Base-by-base conservation (phyloP, 1,140 invertebrate genomes). In the Papilio aristodemus region DNA sequence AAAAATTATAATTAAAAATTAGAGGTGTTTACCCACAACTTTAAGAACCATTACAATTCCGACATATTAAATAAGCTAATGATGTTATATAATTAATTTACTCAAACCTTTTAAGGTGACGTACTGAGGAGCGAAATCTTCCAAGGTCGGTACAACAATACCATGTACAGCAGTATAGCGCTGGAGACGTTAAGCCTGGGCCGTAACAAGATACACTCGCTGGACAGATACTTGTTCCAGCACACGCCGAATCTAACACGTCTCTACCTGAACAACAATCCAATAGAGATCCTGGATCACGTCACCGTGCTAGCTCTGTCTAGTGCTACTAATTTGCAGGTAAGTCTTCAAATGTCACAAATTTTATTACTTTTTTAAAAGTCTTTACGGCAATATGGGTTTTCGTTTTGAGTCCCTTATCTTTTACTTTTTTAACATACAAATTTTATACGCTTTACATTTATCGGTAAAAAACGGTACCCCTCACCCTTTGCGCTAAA, bases 171-270 rank as follows among this genome's bases (percentile, higher is more conserved):
- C 71, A 94, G 94, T 13, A 92, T 97, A 50, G 86, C 92, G 1
- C 76, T 97, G 63, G 92, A 91, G 72, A 89, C 93, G 10, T 84
- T 97, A 27, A 94, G 95, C 82, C 86, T 97, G 3, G 93, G 93
- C 13, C 81, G 93, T 72, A 96, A 97, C 83, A 75, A 91, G 68
- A 93, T 97, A 25, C 93, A 95, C 67, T 94, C 93, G 1, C 84
- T 97, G 46, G 92, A 95, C 81, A 90, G 92, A 58, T 93, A 94
- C 63, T 68, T 95, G 27, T 97, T 97, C 81, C 93, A 95, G 79
- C 94, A 96, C 79, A 93, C 95, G 32, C 92, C 92, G 0, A 92
- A 93, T 60, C 79, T 97, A 54, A 93, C 93, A 68, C 89, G 91
- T 39, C 82, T 97, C 10, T 93, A 94, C 75, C 82, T 97, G 7